Evolutionary conservation across 2,113 vertebrate species (phyloP).

Genomic region (Dinomys branickii): DNA sequence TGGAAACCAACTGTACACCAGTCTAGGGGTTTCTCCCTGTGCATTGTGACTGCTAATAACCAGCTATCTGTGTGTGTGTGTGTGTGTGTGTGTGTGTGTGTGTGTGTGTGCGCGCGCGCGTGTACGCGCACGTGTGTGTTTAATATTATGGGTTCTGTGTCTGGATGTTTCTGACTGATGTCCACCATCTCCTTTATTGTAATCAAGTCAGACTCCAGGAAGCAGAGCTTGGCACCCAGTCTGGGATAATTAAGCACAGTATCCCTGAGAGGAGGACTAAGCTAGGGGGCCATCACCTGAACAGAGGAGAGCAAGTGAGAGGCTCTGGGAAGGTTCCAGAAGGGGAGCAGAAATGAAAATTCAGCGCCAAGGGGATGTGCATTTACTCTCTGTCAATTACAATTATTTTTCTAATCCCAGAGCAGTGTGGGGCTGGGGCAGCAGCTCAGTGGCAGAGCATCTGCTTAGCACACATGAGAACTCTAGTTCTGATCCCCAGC

Average conservation of each 20-base stretch:
- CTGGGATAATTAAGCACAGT: background rate
- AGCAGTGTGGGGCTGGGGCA: background rate
- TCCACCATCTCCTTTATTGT: background rate
- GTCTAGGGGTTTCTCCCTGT: background rate
- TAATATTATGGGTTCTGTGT: too few relatives aligned
- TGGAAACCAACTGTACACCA: background rate
- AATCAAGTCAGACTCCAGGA: background rate
- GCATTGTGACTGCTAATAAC: background rate
- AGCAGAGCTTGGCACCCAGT: background rate
- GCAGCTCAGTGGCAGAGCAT: background rate
- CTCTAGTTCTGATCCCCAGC: too few relatives aligned
- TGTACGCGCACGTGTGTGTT: too few relatives aligned
- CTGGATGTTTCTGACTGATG: constrained; percentile 5
- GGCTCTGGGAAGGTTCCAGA: background rate
- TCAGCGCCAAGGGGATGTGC: background rate
- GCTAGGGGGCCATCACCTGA: background rate
- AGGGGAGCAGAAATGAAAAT: background rate
- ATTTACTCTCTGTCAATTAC: background rate
- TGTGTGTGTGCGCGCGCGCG: too few relatives aligned
- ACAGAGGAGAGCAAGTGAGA: background rate
- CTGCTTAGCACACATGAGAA: background rate
- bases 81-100: background rate
- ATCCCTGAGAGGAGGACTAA: background rate
- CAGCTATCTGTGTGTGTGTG: background rate
- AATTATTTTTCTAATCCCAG: background rate